Percentiles rank a stretch among this genome's conserved stretches.
phyloP scores from a whole-genome alignment of 2,888 invertebrate species.

The Drosophila kanekoi region DNA sequence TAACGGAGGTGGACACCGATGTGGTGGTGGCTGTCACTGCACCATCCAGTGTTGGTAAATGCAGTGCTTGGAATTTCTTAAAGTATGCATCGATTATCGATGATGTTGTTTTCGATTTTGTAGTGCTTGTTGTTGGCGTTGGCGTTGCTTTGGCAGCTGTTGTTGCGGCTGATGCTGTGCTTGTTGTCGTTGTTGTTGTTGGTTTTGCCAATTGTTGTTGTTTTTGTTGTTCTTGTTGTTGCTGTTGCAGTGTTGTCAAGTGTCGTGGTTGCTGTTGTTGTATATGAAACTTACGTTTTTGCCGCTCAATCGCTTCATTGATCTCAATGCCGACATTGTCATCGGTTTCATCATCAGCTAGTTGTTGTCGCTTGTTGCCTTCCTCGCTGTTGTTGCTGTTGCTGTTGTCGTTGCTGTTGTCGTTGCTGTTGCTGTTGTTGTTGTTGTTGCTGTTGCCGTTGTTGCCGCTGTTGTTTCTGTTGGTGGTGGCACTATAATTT shows the following conservation, averaged over 20 bases:
- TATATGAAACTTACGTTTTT: constrained; percentile 82
- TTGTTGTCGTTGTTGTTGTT: constrained; percentile 25
- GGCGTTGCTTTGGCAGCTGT: constrained; percentile 45
- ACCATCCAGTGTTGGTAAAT: constrained; percentile 72
- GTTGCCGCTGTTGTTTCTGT: constrained; percentile 64
- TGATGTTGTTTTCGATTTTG: constrained; percentile 61
- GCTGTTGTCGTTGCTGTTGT: constrained; percentile 34
- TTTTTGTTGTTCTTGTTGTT: constrained; percentile 36
- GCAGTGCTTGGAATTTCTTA: constrained; percentile 81
- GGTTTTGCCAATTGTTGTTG: constrained; percentile 39
- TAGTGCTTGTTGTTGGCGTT: constrained; percentile 47
- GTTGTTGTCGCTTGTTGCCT: constrained; percentile 55
- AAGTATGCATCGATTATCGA: constrained; percentile 84
- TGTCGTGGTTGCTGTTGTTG: constrained; percentile 63
- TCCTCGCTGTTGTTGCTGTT: constrained; percentile 52
- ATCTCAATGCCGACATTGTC: constrained; percentile 78
- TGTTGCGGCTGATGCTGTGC: constrained; percentile 23
- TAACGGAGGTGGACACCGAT: constrained; percentile 63
- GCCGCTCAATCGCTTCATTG: constrained; percentile 83
- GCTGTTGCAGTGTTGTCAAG: constrained; percentile 53
- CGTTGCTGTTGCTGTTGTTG: constrained; percentile 62
- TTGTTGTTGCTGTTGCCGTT: constrained; percentile 40
- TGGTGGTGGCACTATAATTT: constrained; percentile 81
- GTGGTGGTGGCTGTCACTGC: constrained; percentile 61
- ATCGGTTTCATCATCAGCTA: constrained; percentile 77